A percentile compares a stretch with the other conserved stretches of the same genome.
Evolutionary conservation across 2,797 vertebrate genomes (phyloP).

Genomic region (Limnodromus scolopaceus): DNA sequence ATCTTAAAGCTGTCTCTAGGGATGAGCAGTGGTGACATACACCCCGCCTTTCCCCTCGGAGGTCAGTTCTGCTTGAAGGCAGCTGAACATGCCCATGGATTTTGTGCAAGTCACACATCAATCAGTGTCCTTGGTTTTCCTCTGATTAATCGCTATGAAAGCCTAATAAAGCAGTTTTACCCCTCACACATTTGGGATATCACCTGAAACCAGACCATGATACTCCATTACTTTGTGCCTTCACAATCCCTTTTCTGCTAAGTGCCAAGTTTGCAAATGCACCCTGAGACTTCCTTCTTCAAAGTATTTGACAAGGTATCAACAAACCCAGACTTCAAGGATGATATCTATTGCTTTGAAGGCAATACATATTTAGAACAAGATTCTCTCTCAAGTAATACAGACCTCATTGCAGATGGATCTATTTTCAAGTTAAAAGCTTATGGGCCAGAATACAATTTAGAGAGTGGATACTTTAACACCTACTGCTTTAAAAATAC

Average conservation of each 20-base stretch:
- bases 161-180: background rate
- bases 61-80: background rate
- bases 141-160: background rate
- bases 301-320: constrained; percentile 26
- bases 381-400: constrained; percentile 6
- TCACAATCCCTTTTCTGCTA: background rate
- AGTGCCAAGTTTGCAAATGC: background rate
- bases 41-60: background rate
- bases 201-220: background rate
- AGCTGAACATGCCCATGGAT: background rate
- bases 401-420: background rate
- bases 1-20: background rate
- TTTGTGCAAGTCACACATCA: background rate
- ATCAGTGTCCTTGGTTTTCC: background rate
- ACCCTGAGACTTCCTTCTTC: background rate
- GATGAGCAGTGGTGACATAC: background rate
- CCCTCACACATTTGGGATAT: background rate
- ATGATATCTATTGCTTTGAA: constrained; percentile 20
- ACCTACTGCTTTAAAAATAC: constrained; percentile 7
- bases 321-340: constrained; percentile 30
- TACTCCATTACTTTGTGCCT: background rate
- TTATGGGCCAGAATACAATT: background rate
- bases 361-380: constrained; percentile 25
- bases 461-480: constrained; percentile 15
- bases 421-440: constrained; percentile 20